These are phyloP conservation scores for Philopotamus ludificatus DNA, from an alignment of 1,140 invertebrate genomes.

Conservation along the genomic window DNA sequence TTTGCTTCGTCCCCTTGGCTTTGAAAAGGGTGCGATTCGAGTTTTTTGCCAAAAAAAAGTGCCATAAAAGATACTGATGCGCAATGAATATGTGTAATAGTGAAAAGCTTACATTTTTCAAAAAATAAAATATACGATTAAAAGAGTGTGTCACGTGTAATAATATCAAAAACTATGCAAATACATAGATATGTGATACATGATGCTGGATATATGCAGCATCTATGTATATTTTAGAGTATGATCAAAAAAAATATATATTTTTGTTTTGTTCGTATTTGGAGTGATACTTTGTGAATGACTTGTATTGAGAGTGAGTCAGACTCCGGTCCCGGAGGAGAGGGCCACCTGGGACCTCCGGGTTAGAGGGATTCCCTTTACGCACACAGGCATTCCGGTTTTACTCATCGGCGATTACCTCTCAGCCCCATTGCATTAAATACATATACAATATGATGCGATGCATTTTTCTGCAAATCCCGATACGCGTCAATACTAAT, in stretches of 20 bases:
- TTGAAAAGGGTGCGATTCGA: constrained; percentile 42
- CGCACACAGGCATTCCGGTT: neutral
- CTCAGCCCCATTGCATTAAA: too few species aligned
- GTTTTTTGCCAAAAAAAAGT: constrained; percentile 24
- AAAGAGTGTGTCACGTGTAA: constrained; percentile 8
- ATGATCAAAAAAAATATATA: too few species aligned
- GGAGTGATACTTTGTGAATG: constrained; percentile 12
- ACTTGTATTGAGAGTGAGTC: constrained; percentile 27
- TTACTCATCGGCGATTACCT: too few species aligned
- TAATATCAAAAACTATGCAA: too few species aligned
- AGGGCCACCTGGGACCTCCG: constrained; percentile 30
- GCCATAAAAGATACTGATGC: constrained; percentile 30
- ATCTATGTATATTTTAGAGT: too few species aligned
- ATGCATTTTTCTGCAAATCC: too few species aligned
- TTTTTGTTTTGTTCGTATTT: constrained; percentile 4
- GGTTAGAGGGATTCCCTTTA: constrained; percentile 24
- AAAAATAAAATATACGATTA: too few species aligned
- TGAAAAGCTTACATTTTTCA: constrained; percentile 12
- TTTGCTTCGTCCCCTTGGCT: constrained; percentile 39
- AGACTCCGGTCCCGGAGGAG: constrained; percentile 20
- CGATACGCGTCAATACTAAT: too few species aligned
- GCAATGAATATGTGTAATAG: constrained; percentile 21
- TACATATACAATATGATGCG: too few species aligned
- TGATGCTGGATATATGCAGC: too few species aligned
- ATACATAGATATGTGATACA: too few species aligned